phyloP scores from a whole-genome alignment of 2,888 invertebrate species.

The Dilophus febrilis region DNA sequence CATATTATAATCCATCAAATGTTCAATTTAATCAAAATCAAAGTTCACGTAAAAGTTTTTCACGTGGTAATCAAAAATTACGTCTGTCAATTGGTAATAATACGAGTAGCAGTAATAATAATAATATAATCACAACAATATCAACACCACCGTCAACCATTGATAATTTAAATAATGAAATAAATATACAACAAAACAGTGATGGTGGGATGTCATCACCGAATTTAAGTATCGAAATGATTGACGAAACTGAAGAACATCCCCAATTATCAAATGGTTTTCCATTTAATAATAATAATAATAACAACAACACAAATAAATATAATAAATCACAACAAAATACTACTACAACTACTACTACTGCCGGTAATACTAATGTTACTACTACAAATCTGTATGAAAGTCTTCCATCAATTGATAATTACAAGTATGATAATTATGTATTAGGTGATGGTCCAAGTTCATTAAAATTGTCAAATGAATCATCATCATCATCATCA shows the following conservation, averaged over 20 bases:
- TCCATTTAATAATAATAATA: constrained; percentile 7
- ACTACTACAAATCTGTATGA: constrained; percentile 4
- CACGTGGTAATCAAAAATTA: constrained; percentile 29
- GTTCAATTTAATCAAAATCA: constrained; percentile 45
- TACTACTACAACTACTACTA: too few species aligned
- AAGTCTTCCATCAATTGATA: constrained; percentile 12
- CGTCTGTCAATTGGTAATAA: constrained; percentile 22
- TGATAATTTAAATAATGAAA: constrained; percentile 18
- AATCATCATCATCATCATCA: background rate
- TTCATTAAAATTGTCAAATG: constrained; percentile 18
- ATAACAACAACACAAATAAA: constrained; percentile 9
- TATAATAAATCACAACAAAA: background rate
- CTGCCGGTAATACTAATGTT: too few species aligned
- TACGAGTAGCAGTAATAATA: background rate
- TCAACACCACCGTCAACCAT: background rate
- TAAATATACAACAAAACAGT: constrained; percentile 11
- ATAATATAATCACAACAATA: too few species aligned
- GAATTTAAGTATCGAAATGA: constrained; percentile 26
- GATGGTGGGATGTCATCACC: constrained; percentile 23
- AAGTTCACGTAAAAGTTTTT: constrained; percentile 54
- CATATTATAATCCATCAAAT: constrained; percentile 42
- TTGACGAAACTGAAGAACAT: constrained; percentile 21
- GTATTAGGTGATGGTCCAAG: constrained; percentile 10
- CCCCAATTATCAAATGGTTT: constrained; percentile 5
- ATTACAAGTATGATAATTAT: constrained; percentile 3